A percentile compares a stretch with the other conserved stretches of the same genome.
Evolutionary conservation across 1,140 invertebrate genomes (phyloP).

Genomic region (Bicyclus anynana): DNA sequence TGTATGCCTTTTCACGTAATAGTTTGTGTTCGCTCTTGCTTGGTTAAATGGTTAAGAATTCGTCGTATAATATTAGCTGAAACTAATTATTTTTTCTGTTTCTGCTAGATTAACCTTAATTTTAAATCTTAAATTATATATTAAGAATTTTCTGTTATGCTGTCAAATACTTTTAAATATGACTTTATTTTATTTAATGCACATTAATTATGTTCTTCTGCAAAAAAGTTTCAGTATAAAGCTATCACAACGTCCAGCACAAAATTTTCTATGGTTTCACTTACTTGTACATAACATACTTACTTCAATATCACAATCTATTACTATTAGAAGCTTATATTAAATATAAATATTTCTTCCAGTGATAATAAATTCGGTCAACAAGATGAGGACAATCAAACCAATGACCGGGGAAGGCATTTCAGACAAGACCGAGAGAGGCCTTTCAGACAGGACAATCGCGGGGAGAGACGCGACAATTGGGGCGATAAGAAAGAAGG

Average conservation of each 20-base stretch:
- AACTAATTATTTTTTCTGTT: slow-evolving; percentile 13
- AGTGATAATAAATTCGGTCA: slow-evolving; percentile 47
- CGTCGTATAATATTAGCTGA: background rate
- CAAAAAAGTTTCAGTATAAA: no score
- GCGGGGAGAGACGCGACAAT: slow-evolving; percentile 42
- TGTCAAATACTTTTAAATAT: no score
- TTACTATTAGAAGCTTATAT: background rate
- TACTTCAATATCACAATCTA: background rate
- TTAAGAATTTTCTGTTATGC: no score
- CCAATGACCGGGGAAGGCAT: slow-evolving; percentile 39
- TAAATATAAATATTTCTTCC: slow-evolving; percentile 21
- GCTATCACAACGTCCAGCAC: no score
- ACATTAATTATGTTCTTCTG: no score
- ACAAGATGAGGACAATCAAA: slow-evolving; percentile 40
- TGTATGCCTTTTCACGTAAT: slow-evolving; percentile 20
- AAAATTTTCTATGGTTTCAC: no score
- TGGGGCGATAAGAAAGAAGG: slow-evolving; percentile 57
- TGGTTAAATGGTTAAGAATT: slow-evolving; percentile 12
- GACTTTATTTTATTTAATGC: no score
- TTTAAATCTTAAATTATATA: background rate
- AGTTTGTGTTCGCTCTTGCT: slow-evolving; percentile 8
- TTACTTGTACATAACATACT: no score
- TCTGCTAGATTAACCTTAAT: background rate
- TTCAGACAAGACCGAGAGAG: slow-evolving; percentile 30
- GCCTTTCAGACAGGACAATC: slow-evolving; percentile 23